Percentiles rank a stretch among this genome's conserved stretches.
phyloP scores from a whole-genome alignment of 2,797 vertebrate species.

The Dendrocincla fuliginosa region DNA sequence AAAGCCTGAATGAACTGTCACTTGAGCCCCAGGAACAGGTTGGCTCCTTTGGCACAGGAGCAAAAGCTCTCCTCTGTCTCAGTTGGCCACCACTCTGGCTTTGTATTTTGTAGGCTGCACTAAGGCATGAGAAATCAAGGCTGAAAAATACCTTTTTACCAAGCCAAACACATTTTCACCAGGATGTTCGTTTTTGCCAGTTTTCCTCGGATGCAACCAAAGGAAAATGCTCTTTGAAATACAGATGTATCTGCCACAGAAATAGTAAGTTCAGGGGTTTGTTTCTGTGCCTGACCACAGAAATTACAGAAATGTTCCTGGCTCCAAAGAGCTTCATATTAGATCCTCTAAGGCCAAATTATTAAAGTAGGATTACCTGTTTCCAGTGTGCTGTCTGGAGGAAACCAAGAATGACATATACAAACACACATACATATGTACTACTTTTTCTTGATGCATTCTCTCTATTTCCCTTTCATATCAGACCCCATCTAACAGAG shows the following conservation, averaged over 20 bases:
- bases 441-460: background rate
- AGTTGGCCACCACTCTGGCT: background rate
- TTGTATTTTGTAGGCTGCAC: background rate
- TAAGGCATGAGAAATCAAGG: background rate
- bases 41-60: background rate
- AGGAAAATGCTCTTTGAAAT: background rate
- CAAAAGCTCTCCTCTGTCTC: background rate
- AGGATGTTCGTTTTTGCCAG: background rate
- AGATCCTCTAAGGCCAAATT: background rate
- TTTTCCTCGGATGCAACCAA: background rate
- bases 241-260: rapidly evolving
- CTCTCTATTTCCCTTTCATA: background rate
- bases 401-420: background rate
- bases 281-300: background rate
- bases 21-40: background rate
- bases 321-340: background rate
- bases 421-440: background rate
- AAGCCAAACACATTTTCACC: background rate
- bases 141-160: background rate
- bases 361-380: background rate
- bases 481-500: background rate
- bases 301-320: background rate
- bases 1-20: background rate
- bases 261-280: background rate
- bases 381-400: background rate